Conservation (phyloP, 2,797 vertebrate species). For the Schizopygopsis malacanthus region DNA sequence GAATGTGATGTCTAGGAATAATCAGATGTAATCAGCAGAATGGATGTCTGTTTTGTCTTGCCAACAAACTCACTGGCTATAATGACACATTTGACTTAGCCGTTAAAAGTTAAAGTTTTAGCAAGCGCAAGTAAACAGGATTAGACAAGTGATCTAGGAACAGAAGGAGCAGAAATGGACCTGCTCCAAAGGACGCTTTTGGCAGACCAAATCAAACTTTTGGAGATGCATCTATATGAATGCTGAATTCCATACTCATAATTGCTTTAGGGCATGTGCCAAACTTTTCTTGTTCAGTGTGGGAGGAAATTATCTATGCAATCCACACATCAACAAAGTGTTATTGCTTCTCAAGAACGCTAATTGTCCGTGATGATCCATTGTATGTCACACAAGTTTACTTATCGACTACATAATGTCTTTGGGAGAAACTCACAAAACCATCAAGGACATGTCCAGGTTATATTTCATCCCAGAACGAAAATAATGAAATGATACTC, state of each 20-base stretch:
- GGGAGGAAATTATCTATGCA: constrained; percentile 26
- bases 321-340: neutral
- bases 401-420: neutral
- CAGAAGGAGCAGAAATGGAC: constrained; percentile 36
- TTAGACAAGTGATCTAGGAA: constrained; percentile 14
- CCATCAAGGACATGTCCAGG: neutral
- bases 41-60: neutral
- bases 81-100: constrained; percentile 21
- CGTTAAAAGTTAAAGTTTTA: constrained; percentile 27
- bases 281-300: constrained; percentile 29
- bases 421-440: neutral
- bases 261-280: constrained; percentile 36
- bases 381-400: neutral
- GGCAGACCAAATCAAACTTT: constrained; percentile 43
- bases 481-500: neutral
- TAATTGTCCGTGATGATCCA: neutral
- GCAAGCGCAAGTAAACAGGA: neutral
- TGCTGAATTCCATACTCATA: constrained; percentile 30
- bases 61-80: neutral
- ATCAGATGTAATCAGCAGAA: constrained; percentile 12
- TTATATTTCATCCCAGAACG: neutral
- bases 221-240: constrained; percentile 17
- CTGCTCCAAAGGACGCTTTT: constrained; percentile 21
- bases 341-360: constrained; percentile 3
- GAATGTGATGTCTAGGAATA: neutral